Evolutionary conservation across 2,888 invertebrate species (phyloP).

Genomic region (Tolmerus cingulatus): DNA sequence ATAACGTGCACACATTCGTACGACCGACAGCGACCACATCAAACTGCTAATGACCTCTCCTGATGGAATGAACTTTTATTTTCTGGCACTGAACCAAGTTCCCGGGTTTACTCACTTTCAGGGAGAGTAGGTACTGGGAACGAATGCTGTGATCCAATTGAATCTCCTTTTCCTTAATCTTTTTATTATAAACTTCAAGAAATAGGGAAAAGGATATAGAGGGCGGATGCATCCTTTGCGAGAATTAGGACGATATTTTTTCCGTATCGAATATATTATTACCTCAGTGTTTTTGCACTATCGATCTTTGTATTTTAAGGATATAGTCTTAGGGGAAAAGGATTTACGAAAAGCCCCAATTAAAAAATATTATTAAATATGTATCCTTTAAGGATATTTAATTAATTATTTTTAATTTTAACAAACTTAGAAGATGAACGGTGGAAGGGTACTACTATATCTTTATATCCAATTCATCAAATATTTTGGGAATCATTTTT

Average conservation of each 20-base stretch:
- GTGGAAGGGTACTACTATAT: too few relatives aligned
- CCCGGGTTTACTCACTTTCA: not conserved
- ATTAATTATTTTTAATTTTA: too few relatives aligned
- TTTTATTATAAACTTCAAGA: not conserved
- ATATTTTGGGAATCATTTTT: too few relatives aligned
- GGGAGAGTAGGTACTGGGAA: not conserved
- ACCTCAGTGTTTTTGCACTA: too few relatives aligned
- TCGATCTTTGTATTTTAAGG: too few relatives aligned
- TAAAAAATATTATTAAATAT: too few relatives aligned
- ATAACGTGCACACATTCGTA: not conserved
- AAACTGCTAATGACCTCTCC: constrained; percentile 3
- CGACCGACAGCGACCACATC: not conserved
- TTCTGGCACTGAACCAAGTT: not conserved
- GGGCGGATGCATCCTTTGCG: not conserved
- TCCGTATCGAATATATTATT: too few relatives aligned
- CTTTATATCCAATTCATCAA: too few relatives aligned
- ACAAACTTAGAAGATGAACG: too few relatives aligned
- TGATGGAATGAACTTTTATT: not conserved
- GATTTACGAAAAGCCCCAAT: too few relatives aligned
- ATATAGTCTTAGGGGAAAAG: too few relatives aligned
- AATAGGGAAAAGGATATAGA: not conserved
- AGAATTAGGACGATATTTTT: not conserved
- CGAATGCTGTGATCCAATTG: not conserved
- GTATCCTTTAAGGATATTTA: too few relatives aligned
- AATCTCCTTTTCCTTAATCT: not conserved